These are phyloP conservation scores for Ceyx cyanopectus DNA, from an alignment of 2,113 vertebrate species.

Conservation along the genomic window DNA sequence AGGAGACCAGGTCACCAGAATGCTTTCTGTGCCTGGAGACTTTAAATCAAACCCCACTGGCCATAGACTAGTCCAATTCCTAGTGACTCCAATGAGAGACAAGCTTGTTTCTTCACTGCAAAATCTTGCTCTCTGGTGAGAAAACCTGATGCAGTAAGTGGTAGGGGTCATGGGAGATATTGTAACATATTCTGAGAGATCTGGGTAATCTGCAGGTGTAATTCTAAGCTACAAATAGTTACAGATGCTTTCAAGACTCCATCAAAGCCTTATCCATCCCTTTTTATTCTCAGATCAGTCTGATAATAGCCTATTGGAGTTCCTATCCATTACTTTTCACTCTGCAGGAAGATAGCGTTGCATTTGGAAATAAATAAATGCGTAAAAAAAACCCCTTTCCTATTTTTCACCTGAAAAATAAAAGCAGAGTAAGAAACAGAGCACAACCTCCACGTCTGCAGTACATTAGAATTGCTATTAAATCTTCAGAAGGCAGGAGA, in stretches of 20 bases:
- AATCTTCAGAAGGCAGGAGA: slow-evolving; percentile 2
- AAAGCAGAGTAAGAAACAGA: slow-evolving; percentile 3
- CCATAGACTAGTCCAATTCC: background rate
- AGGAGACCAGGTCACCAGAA: background rate
- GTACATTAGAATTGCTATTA: background rate
- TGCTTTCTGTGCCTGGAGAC: background rate
- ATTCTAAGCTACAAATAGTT: background rate
- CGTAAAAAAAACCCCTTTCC: background rate
- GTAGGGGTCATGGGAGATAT: background rate
- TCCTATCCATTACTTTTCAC: slow-evolving; percentile 31
- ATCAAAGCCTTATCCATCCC: slow-evolving; percentile 29
- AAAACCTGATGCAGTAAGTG: background rate
- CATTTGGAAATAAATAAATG: slow-evolving; percentile 43
- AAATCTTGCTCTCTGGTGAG: background rate
- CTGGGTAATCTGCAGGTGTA: background rate
- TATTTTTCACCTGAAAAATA: slow-evolving; percentile 24
- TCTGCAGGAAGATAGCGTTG: background rate
- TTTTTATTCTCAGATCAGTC: slow-evolving; percentile 16
- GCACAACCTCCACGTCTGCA: background rate
- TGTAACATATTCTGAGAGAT: background rate
- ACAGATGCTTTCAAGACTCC: slow-evolving; percentile 6
- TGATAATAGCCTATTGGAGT: background rate
- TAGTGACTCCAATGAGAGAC: background rate
- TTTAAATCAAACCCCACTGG: background rate
- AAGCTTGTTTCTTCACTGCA: background rate